These are phyloP conservation scores for Halictus quadricinctus DNA, from an alignment of 2,888 invertebrate genomes.

Conservation along the genomic window DNA sequence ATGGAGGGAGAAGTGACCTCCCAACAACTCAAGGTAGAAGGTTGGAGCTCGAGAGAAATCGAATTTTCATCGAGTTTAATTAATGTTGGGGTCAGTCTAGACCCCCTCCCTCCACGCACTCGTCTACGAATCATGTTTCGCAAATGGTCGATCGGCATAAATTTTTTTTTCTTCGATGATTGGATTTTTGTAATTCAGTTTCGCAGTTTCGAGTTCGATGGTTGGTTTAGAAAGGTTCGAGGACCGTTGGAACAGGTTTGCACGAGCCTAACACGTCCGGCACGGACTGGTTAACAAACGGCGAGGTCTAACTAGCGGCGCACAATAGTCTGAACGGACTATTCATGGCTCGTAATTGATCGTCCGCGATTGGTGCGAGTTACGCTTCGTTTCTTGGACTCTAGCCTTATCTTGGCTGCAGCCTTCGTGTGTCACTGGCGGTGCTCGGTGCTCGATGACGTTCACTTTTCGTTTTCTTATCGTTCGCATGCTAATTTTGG, in stretches of 20 bases:
- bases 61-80: background rate
- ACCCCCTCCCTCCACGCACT: background rate
- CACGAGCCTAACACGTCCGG: conserved; percentile 47
- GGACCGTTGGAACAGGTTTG: conserved; percentile 38
- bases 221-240: conserved; percentile 28
- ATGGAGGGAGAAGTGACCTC: background rate
- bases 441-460: conserved; percentile 43
- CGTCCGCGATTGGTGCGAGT: conserved; percentile 57
- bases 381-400: conserved; percentile 57
- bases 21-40: background rate
- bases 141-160: background rate
- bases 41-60: background rate
- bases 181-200: background rate
- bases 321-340: conserved; percentile 52
- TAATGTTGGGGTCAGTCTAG: background rate
- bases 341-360: conserved; percentile 65
- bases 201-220: background rate
- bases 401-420: conserved; percentile 41
- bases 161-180: background rate
- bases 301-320: conserved; percentile 37
- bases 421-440: conserved; percentile 54
- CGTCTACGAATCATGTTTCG: background rate
- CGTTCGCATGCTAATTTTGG: conserved; percentile 49
- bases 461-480: conserved; percentile 48
- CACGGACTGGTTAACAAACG: conserved; percentile 62